Percentiles rank a stretch among this genome's conserved stretches.
These are phyloP conservation scores for Tachysurus fulvidraco DNA, from an alignment of 2,113 vertebrate species.

Conservation along the genomic window DNA sequence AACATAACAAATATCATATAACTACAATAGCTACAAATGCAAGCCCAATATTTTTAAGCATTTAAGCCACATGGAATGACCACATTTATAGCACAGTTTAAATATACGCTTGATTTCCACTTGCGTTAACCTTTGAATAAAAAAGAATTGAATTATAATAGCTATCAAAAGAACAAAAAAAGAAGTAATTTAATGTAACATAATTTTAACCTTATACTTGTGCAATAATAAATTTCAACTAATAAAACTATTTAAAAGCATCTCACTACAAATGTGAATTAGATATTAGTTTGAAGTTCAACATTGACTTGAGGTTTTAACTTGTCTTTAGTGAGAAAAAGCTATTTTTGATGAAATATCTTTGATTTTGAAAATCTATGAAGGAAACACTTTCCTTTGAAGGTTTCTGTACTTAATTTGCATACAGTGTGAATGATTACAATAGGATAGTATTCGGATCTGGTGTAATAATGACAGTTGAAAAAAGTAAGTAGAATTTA, in stretches of 20 bases:
- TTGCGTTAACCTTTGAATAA: neutral
- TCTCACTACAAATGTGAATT: neutral
- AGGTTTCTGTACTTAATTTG: slow-evolving; percentile 1
- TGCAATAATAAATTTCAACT: too few species aligned
- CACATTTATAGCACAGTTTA: too few species aligned
- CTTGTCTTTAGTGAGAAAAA: neutral
- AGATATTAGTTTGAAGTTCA: neutral
- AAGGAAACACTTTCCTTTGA: neutral
- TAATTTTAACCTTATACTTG: too few species aligned
- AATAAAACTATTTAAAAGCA: too few species aligned
- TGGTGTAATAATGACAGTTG: slow-evolving; percentile 11
- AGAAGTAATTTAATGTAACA: too few species aligned
- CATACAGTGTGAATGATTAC: slow-evolving; percentile 37
- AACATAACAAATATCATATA: neutral
- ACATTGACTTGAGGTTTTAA: neutral
- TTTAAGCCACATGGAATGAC: neutral
- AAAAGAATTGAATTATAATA: too few species aligned
- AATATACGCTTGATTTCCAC: neutral
- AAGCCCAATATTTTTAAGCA: neutral
- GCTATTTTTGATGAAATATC: neutral
- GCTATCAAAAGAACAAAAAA: neutral
- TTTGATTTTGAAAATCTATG: neutral
- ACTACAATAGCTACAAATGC: neutral
- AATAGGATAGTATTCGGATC: slow-evolving; percentile 23
- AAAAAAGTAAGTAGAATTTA: slow-evolving; percentile 36